phyloP scores from a whole-genome alignment of 1,140 invertebrate genomes.

The Cyclina sinensis region DNA sequence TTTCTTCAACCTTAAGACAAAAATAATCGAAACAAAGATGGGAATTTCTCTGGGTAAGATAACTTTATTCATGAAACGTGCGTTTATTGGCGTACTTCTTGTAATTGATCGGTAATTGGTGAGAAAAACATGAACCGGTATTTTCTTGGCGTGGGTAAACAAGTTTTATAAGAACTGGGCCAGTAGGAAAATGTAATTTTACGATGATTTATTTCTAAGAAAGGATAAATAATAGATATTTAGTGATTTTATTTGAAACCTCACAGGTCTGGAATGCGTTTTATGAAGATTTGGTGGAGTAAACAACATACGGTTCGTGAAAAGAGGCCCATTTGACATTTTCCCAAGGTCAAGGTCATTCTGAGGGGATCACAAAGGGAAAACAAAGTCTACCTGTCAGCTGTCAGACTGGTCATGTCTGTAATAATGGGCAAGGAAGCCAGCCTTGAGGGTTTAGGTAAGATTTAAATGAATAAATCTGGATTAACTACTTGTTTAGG shows the following conservation, averaged over 20 bases:
- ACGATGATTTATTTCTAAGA: background rate
- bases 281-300: slow-evolving; percentile 5
- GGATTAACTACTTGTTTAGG: too few species aligned
- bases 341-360: slow-evolving; percentile 20
- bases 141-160: slow-evolving; percentile 26
- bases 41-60: background rate
- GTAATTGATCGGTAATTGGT: background rate
- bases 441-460: slow-evolving; percentile 80
- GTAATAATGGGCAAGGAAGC: slow-evolving; percentile 80
- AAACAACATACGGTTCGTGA: background rate
- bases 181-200: background rate
- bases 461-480: too few species aligned
- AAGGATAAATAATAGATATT: background rate
- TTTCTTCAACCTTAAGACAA: background rate
- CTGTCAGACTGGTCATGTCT: slow-evolving; percentile 51
- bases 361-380: background rate
- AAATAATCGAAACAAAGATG: background rate
- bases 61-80: background rate
- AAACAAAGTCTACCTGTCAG: slow-evolving; percentile 35
- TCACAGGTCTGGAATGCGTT: background rate
- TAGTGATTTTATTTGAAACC: background rate
- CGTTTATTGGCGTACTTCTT: background rate
- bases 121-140: slow-evolving; percentile 21
- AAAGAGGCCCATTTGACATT: slow-evolving; percentile 33
- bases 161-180: background rate